phyloP scores from a whole-genome alignment of 2,888 invertebrate species.

The Tetheella fluctuosa region DNA sequence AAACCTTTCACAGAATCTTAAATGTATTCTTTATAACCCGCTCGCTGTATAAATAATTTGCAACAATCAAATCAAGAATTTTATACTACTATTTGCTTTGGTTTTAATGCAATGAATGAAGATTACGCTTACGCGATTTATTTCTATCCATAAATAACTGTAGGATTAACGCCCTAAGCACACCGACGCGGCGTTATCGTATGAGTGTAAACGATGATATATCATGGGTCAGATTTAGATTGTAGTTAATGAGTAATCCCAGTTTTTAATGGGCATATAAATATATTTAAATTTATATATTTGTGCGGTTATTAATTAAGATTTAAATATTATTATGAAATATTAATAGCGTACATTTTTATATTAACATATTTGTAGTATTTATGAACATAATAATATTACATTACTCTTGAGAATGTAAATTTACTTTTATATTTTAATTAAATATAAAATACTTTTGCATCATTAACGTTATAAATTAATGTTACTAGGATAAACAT shows the following conservation, averaged over 20 bases:
- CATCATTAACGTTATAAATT: too few relatives aligned
- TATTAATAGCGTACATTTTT: neutral
- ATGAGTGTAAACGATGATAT: constrained; percentile 1
- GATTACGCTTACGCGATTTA: constrained; percentile 13
- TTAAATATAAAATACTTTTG: too few relatives aligned
- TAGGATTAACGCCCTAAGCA: constrained; percentile 13
- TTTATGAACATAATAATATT: too few relatives aligned
- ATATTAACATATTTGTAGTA: too few relatives aligned
- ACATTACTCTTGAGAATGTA: too few relatives aligned
- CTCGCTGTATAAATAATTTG: neutral
- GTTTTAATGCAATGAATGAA: constrained; percentile 10
- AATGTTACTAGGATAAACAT: too few relatives aligned
- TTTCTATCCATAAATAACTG: constrained; percentile 10
- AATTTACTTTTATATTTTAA: too few relatives aligned
- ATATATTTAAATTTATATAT: neutral
- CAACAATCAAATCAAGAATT: neutral
- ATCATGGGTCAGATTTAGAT: constrained; percentile 2
- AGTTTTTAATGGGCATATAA: neutral
- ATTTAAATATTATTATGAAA: neutral
- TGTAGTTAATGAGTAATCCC: neutral
- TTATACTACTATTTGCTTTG: neutral
- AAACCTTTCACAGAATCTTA: neutral
- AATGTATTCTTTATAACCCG: neutral
- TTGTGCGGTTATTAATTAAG: too few relatives aligned
- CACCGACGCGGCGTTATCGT: constrained; percentile 12